Evolutionary conservation across 2,113 vertebrate species (phyloP).

Genomic region (Passer domesticus): DNA sequence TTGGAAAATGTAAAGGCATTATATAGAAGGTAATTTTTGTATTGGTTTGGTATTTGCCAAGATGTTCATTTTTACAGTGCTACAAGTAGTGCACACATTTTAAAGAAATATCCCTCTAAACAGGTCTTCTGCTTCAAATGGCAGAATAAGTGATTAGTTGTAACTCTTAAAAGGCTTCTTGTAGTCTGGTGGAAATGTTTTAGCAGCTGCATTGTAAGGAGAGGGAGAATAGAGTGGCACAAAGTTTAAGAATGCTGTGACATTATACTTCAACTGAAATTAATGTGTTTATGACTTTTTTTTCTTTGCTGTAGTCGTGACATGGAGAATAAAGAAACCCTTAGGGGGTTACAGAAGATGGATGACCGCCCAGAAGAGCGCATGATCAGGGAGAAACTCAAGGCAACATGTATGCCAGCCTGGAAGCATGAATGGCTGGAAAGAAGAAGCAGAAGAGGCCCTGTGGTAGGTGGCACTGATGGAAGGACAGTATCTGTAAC

Average conservation of each 20-base stretch:
- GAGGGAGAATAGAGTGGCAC: neutral
- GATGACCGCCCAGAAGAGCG: constrained; percentile 91
- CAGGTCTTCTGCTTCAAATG: neutral
- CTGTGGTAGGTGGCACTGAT: constrained; percentile 78
- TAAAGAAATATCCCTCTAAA: neutral
- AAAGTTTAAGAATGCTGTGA: neutral
- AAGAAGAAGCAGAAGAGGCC: constrained; percentile 83
- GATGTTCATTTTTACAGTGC: neutral
- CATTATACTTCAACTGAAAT: neutral
- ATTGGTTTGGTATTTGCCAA: neutral
- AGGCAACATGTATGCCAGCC: constrained; percentile 90
- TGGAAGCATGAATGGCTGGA: constrained; percentile 93
- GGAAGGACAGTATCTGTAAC: neutral
- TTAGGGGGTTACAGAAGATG: constrained; percentile 88
- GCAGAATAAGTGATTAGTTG: neutral
- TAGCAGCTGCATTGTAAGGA: neutral
- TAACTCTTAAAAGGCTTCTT: neutral
- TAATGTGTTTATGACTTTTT: neutral
- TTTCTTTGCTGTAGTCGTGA: constrained; percentile 76
- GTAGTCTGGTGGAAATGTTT: neutral
- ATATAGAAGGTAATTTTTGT: neutral
- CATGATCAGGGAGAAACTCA: constrained; percentile 90
- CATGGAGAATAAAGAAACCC: constrained; percentile 89
- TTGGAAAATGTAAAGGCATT: neutral
- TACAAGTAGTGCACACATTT: neutral